Evolutionary conservation across 1,140 invertebrate genomes (phyloP), one percentile per base, ranked within the genome.

Genomic region (Dendrolimus punctatus): DNA sequence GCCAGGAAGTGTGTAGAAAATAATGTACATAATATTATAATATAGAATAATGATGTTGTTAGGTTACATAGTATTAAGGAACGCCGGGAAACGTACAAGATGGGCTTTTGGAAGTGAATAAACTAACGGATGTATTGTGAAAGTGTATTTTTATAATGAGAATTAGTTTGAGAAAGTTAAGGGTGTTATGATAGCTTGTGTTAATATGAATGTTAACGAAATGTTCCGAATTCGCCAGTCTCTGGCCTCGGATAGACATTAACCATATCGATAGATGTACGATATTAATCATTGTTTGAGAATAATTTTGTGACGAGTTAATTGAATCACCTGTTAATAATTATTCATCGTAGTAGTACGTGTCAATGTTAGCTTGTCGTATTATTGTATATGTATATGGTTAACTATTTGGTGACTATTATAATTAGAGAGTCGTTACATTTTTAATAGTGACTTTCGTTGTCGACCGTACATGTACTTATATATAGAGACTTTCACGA

Each of bases 321-420:
- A 51, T 39, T 45, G 65, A 76, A 69, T 80, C 83, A 86, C 81
- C 83, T 86, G 83, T 86, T 86, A 86, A 77, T 85, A 77, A 23
- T 23, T 82, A 80, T 76, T 79, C 80, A 82, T 83, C 76, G 75
- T 70, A 68, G 76, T 86, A 84, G 79, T 64, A 66, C 63, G 76
- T 81, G 78, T 83, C 64, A 61, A 81, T 84, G 80, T 86, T 84
- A 86, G 83, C 73, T 76, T 77, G 70, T 83, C 73, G 77, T 66
- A 80, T 78, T 77, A 40, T 23, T 23, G 23, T 23, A 23, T 23
- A 23, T 23, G 74, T 76, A 81, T 79, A 71, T 76, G 80, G 71
- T 80, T 79, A 65, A 76, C 68, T 55, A 70, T 77, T 74, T 74
- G 66, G 72, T 78, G 76, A 80, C 72, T 73, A 23, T 23, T 72